Conservation (phyloP, 1,140 invertebrate genomes). For the Hycleus phaleratus region DNA sequence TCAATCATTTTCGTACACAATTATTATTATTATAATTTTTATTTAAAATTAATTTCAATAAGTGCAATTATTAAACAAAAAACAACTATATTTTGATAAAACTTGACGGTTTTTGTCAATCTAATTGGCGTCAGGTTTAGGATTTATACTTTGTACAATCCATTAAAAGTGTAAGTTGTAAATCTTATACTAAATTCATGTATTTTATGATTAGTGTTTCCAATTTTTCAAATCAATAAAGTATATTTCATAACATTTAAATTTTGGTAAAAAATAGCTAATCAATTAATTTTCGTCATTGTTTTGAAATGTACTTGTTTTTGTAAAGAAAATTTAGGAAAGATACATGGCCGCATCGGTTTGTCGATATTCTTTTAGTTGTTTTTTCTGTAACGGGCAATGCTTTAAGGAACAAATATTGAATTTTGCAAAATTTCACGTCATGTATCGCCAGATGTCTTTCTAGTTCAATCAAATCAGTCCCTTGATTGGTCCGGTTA, state of each 20-base stretch:
- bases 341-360: too few relatives aligned
- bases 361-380: too few relatives aligned
- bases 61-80: conserved; percentile 20
- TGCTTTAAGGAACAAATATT: too few relatives aligned
- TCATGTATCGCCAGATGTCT: too few relatives aligned
- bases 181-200: conserved; percentile 16
- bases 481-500: too few relatives aligned
- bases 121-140: conserved; percentile 10
- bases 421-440: too few relatives aligned
- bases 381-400: too few relatives aligned
- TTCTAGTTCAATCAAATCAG: too few relatives aligned
- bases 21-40: too few relatives aligned
- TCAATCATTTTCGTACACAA: too few relatives aligned
- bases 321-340: not conserved
- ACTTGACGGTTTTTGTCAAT: conserved; percentile 16
- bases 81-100: not conserved
- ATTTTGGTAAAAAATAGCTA: not conserved
- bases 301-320: conserved; percentile 22
- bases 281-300: not conserved
- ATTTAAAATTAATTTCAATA: conserved; percentile 8
- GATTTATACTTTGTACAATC: conserved; percentile 15
- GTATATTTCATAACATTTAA: conserved; percentile 17
- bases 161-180: conserved; percentile 11
- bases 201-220: conserved; percentile 25
- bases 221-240: conserved; percentile 5